Evolutionary conservation across 92 coral and sea anemone species (phyloP).

Genomic region (Montipora capitata): DNA sequence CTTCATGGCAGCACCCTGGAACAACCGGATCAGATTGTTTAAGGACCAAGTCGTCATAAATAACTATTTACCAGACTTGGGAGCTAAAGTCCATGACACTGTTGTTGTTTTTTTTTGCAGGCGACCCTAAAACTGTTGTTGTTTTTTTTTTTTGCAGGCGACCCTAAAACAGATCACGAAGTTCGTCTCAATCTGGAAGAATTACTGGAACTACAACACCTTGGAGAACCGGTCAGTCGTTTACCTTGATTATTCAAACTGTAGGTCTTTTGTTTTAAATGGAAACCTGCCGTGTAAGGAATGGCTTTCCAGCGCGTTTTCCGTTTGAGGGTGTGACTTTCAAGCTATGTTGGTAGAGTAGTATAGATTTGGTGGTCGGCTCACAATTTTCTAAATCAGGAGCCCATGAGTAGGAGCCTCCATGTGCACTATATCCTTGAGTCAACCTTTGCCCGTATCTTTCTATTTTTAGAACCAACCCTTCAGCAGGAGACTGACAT

Average conservation of each 20-base stretch:
- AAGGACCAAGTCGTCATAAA: not conserved
- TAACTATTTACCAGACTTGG: not conserved
- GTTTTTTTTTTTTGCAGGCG: conserved; percentile 60
- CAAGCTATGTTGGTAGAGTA: too few species aligned
- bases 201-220: conserved; percentile 91
- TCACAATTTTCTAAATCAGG: too few species aligned
- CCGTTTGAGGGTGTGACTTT: too few species aligned
- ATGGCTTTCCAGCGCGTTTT: too few species aligned
- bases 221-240: conserved; percentile 89
- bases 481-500: too few species aligned
- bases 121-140: conserved; percentile 45
- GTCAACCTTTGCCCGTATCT: too few species aligned
- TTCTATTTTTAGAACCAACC: too few species aligned
- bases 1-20: too few species aligned
- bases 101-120: conserved; percentile 22
- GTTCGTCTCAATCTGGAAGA: conserved; percentile 92
- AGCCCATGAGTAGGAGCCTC: too few species aligned
- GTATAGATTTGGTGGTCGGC: too few species aligned
- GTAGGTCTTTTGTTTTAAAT: not conserved
- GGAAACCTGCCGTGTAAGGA: not conserved
- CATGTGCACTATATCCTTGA: too few species aligned
- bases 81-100: not conserved
- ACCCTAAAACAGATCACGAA: conserved; percentile 75
- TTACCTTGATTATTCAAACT: not conserved
- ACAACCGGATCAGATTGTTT: not conserved